Conservation (phyloP, 2,797 vertebrate species). For the Pelochelys cantorii region DNA sequence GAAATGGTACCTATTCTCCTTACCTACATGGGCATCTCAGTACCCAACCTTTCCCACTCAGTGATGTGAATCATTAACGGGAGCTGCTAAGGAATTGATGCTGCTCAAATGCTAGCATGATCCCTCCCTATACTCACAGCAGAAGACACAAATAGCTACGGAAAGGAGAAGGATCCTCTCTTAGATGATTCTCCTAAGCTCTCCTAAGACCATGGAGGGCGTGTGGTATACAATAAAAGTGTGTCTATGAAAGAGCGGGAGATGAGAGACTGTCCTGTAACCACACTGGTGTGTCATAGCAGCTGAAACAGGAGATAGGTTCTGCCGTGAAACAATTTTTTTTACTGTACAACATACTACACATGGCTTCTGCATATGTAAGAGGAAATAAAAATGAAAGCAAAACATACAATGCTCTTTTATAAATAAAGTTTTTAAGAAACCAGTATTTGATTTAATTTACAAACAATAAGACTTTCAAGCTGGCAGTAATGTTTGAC, state of each 20-base stretch:
- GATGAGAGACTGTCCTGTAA: not conserved
- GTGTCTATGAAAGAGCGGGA: not conserved
- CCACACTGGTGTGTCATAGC: not conserved
- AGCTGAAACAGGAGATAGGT: not conserved
- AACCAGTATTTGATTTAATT: not conserved
- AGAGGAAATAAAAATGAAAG: not conserved
- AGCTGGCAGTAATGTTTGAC: not conserved
- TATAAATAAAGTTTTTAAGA: not conserved
- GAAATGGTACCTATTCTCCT: not conserved
- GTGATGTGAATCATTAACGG: not conserved
- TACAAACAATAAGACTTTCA: not conserved
- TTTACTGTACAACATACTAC: not conserved
- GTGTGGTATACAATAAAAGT: not conserved
- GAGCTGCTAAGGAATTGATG: not conserved
- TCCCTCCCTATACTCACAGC: not conserved
- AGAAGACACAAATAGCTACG: not conserved
- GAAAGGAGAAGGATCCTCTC: not conserved
- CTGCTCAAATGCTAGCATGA: not conserved
- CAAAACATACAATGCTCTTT: not conserved
- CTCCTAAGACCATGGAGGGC: not conserved
- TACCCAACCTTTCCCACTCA: fast-evolving
- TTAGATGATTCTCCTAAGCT: not conserved
- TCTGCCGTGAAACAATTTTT: not conserved
- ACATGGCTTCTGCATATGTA: not conserved
- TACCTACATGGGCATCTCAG: not conserved